Evolutionary conservation across 1,140 invertebrate species (phyloP), one percentile per base, ranked within the genome.

Genomic region (Drosophila tristis): DNA sequence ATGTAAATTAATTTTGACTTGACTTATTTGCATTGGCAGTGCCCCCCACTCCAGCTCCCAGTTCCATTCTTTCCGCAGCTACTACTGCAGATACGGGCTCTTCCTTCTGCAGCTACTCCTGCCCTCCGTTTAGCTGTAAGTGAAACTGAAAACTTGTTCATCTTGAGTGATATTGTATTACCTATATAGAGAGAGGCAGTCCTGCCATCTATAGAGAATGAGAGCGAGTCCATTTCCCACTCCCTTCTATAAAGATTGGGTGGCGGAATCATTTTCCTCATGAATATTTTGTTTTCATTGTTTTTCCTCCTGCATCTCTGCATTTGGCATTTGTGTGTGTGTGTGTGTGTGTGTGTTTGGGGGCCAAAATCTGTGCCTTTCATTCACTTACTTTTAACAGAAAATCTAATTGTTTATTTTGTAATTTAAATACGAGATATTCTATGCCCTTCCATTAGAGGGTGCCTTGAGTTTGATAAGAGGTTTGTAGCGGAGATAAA

Each of bases 351-450:
- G 31, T 35, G 31, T 35, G 31, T 39, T 39, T 39, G 11, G 26
- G 35, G 35, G 9, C 35, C 11, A 39, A 39, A 39, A 39, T 48
- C 59, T 58, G 55, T 50, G 49, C 49, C 47, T 50, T 61, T 45
- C 45, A 31, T 48, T 61, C 44, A 53, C 55, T 79, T 67, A 66
- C 73, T 71, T 70, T 79, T 49, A 16, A 4, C 23, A 53, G 20
- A 54, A 68, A 76, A 90, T 84, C 79, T 82, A 84, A 90, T 90
- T 89, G 76, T 84, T 85, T 89, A 90, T 90, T 89, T 80, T 90
- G 84, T 90, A 78, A 85, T 90, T 89, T 89, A 84, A 89, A 78
- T 90, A 78, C 65, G 26, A 72, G 59, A 56, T 67, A 60, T 60
- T 26, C 11, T 0, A 39, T 39, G 35, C 11, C 11, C 35, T 13